Base-by-base conservation (phyloP, 2,797 vertebrate species). In the Florisuga fusca region DNA sequence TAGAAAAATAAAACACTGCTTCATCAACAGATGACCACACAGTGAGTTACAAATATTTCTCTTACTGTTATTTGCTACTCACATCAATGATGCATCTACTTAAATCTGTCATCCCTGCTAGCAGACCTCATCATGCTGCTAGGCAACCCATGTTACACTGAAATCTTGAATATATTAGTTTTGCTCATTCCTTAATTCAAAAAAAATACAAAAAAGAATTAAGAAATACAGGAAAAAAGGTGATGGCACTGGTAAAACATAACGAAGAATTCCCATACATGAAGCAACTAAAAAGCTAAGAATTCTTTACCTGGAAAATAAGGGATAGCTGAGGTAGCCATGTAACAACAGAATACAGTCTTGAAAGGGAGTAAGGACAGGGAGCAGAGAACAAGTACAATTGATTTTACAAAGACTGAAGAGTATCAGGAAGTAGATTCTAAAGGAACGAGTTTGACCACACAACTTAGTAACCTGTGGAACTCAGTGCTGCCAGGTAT, bases 11-110 rank as follows among this genome's bases (percentile, higher is more conserved):
- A 90, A 34, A 36, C 46, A 53, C 2, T 23, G 43, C 79, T 67
- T 74, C 51, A 87, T 46, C 55, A 88, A 33, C 22, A 90, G 79
- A 64, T 62, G 55, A 62, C 22, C 64, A 75, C 54, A 64, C 13
- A 71, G 7, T 0, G 3, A 75, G 55, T 33, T 75, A 54, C 69
- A 83, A 82, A 27, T 33, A 62, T 22, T 80, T 89, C 50, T 88
- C 2, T 23, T 66, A 62, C 15, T 90, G 81, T 69, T 73, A 38
- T 25, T 50, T 48, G 31, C 48, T 78, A 21, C 50, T 69, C 55
- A 53, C 4, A 0, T 34, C 22, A 46, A 2, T 43, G 62, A 63
- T 38, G 50, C 26, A 46, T 29, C 9, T 12, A 64, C 18, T 84
- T 62, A 62, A 58, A 80, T 26, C 41, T 43, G 15, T 54, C 50